Evolutionary conservation across 2,797 vertebrate genomes (phyloP).

Genomic region (Lepidocolaptes lacrymiger): DNA sequence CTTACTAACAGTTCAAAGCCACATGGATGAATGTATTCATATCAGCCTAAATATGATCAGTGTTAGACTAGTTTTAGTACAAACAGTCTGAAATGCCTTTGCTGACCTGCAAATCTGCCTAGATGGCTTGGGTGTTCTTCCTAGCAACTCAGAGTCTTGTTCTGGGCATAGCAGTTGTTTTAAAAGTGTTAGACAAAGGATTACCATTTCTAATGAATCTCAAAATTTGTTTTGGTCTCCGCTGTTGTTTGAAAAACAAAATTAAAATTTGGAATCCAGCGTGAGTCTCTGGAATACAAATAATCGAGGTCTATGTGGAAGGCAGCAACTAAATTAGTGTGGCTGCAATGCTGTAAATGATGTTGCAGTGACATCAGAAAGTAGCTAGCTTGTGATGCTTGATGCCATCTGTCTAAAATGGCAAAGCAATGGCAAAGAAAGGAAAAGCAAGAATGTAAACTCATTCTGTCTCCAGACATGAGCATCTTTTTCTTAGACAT

Average conservation of each 20-base stretch:
- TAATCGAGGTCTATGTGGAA: not conserved
- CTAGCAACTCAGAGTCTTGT: not conserved
- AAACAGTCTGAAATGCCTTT: not conserved
- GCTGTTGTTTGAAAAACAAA: constrained; percentile 10
- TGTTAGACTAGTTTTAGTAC: not conserved
- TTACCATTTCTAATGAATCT: not conserved
- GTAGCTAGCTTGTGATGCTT: not conserved
- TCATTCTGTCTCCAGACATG: not conserved
- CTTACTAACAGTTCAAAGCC: not conserved
- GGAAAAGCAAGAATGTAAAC: not conserved
- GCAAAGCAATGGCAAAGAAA: too few species aligned
- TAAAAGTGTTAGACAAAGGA: not conserved
- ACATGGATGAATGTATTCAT: not conserved
- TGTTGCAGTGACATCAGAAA: not conserved
- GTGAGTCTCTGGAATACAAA: not conserved
- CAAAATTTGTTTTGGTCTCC: not conserved
- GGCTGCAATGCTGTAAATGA: not conserved
- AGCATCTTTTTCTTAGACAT: not conserved
- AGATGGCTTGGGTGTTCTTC: not conserved
- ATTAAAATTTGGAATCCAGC: not conserved
- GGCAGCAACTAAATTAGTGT: not conserved
- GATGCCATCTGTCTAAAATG: not conserved
- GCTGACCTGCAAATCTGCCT: not conserved
- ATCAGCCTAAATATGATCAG: not conserved
- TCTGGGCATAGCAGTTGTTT: not conserved